Evolutionary conservation across 2,113 vertebrate species (phyloP).

Genomic region (Amazona guildingii): DNA sequence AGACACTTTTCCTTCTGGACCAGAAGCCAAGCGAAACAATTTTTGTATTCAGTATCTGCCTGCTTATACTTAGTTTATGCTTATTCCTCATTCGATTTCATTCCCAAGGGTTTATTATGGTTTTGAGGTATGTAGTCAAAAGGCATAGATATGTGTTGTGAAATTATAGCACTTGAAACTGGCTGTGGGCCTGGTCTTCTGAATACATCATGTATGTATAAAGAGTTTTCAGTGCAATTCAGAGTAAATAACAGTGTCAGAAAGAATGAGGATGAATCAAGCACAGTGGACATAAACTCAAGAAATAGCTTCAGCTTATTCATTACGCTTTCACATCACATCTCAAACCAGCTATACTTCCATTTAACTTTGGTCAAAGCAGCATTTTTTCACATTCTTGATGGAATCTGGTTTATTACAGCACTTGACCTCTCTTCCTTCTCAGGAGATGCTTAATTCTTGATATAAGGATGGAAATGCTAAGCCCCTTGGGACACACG

Average conservation of each 20-base stretch:
- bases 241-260: constrained; percentile 16
- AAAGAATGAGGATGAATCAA: constrained; percentile 29
- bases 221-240: neutral
- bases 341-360: neutral
- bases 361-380: constrained; percentile 14
- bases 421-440: constrained; percentile 41
- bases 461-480: constrained; percentile 24
- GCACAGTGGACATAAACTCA: neutral
- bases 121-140: neutral
- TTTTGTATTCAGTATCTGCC: neutral
- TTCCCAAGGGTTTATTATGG: neutral
- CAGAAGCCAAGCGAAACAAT: neutral
- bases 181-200: neutral
- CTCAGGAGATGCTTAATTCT: constrained; percentile 36
- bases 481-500: constrained; percentile 5
- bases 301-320: constrained; percentile 6
- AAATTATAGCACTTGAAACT: neutral
- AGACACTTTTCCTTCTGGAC: neutral
- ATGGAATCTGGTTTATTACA: constrained; percentile 48
- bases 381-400: constrained; percentile 11
- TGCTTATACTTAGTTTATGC: neutral
- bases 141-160: neutral
- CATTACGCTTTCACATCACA: constrained; percentile 11
- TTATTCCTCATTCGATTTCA: neutral
- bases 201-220: neutral